These are phyloP conservation scores for Embidobia sp. DNA, from an alignment of 2,888 invertebrate species.

Conservation along the genomic window DNA sequence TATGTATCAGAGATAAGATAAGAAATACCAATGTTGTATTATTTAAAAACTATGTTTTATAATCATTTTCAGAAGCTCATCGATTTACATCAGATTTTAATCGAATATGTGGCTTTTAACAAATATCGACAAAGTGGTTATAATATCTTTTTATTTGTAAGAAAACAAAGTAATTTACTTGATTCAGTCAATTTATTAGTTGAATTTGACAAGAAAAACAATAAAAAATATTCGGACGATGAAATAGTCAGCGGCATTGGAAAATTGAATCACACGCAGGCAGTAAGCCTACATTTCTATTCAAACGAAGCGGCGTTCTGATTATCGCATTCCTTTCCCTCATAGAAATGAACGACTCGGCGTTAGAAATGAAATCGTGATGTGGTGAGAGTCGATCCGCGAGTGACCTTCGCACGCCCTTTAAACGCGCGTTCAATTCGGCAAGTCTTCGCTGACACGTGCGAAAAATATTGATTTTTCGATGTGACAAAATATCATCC, in stretches of 20 bases:
- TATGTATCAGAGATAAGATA: too few relatives aligned
- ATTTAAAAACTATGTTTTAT: too few relatives aligned
- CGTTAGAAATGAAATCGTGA: slow-evolving; percentile 42
- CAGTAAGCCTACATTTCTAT: slow-evolving; percentile 35
- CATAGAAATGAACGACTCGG: slow-evolving; percentile 28
- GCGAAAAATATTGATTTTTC: slow-evolving; percentile 59
- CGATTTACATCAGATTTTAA: too few relatives aligned
- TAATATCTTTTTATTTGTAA: too few relatives aligned
- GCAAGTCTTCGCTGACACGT: slow-evolving; percentile 51
- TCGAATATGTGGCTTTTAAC: too few relatives aligned
- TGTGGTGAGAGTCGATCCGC: slow-evolving; percentile 50
- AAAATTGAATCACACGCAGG: slow-evolving; percentile 13
- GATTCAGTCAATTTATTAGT: too few relatives aligned
- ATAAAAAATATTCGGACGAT: too few relatives aligned
- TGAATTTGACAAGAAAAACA: too few relatives aligned
- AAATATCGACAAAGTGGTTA: too few relatives aligned
- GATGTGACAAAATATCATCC: slow-evolving; percentile 34
- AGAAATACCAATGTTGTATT: too few relatives aligned
- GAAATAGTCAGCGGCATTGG: slow-evolving; percentile 1
- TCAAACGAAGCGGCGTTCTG: slow-evolving; percentile 34
- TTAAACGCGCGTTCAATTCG: slow-evolving; percentile 52
- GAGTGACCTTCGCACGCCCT: slow-evolving; percentile 61
- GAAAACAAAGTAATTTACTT: too few relatives aligned
- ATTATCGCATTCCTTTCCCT: slow-evolving; percentile 47
- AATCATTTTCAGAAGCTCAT: too few relatives aligned